These are phyloP conservation scores for Phalacrocorax aristotelis DNA, from an alignment of 2,113 vertebrate species.

Conservation along the genomic window DNA sequence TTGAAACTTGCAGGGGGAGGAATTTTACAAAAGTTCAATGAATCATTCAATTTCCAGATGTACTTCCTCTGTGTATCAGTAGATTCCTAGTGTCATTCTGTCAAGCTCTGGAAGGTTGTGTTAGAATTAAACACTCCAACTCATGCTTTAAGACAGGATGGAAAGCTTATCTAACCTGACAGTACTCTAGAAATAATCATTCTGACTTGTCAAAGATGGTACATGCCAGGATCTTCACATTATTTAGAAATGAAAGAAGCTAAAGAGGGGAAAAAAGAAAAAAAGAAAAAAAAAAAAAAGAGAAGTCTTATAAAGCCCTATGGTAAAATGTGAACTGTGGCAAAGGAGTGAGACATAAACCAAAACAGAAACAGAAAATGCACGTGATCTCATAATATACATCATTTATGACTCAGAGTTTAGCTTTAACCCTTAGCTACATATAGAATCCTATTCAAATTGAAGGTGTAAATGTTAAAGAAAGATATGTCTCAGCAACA, in stretches of 20 bases:
- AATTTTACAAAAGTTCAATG: slow-evolving; percentile 10
- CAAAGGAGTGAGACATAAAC: background rate
- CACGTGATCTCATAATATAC: background rate
- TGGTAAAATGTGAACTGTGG: background rate
- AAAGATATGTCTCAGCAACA: background rate
- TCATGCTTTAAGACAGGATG: slow-evolving; percentile 48
- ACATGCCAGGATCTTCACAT: slow-evolving; percentile 33
- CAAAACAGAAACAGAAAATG: background rate
- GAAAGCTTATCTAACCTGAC: slow-evolving; percentile 70
- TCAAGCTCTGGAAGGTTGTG: slow-evolving; percentile 58
- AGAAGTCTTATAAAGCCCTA: background rate
- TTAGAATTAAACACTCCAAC: slow-evolving; percentile 65
- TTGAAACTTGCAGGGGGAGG: background rate
- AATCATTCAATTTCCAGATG: slow-evolving; percentile 57
- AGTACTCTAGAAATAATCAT: slow-evolving; percentile 68
- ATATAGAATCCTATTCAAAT: background rate
- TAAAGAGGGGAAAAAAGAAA: background rate
- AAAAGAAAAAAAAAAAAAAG: background rate
- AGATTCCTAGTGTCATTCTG: slow-evolving; percentile 53
- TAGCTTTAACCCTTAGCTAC: background rate
- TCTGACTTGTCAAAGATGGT: slow-evolving; percentile 70
- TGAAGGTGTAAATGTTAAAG: background rate
- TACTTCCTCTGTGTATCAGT: slow-evolving; percentile 14
- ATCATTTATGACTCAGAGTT: background rate
- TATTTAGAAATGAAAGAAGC: slow-evolving; percentile 50